A percentile compares a stretch with the other conserved stretches of the same genome.
Evolutionary conservation across 2,888 invertebrate species (phyloP).

Genomic region (Mimas tiliae): DNA sequence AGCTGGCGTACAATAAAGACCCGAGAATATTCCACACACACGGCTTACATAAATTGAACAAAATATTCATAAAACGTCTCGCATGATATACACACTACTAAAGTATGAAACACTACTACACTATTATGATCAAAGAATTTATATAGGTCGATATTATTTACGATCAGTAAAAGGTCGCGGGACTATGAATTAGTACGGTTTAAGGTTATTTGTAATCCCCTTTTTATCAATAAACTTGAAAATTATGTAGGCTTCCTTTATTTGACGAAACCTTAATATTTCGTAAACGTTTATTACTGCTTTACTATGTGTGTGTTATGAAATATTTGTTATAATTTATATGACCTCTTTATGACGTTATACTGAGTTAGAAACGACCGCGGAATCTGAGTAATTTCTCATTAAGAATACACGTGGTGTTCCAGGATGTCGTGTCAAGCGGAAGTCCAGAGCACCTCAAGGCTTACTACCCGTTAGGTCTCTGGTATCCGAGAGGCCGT

Average conservation of each 20-base stretch:
- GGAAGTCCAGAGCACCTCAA: no score
- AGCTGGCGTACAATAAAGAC: background rate
- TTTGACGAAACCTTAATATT: background rate
- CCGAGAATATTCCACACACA: background rate
- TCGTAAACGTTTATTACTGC: background rate
- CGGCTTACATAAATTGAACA: background rate
- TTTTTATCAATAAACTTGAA: constrained; percentile 1
- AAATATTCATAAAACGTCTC: constrained; percentile 13
- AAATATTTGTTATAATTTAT: background rate
- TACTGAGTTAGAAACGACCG: background rate
- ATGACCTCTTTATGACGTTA: background rate
- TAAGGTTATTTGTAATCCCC: constrained; percentile 6
- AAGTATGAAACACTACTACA: background rate
- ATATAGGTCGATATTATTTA: constrained; percentile 12
- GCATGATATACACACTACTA: background rate
- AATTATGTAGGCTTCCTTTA: background rate
- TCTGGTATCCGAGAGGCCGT: no score
- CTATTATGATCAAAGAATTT: constrained; percentile 11
- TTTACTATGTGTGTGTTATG: background rate
- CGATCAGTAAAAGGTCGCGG: constrained; percentile 8
- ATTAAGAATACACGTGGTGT: no score
- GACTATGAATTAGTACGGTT: constrained; percentile 7
- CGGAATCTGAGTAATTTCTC: no score
- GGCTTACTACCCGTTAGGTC: no score
- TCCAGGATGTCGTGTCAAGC: no score